A percentile compares a stretch with the other conserved stretches of the same genome.
Evolutionary conservation across 1,140 invertebrate species (phyloP).

Genomic region (Microplitis demolitor): DNA sequence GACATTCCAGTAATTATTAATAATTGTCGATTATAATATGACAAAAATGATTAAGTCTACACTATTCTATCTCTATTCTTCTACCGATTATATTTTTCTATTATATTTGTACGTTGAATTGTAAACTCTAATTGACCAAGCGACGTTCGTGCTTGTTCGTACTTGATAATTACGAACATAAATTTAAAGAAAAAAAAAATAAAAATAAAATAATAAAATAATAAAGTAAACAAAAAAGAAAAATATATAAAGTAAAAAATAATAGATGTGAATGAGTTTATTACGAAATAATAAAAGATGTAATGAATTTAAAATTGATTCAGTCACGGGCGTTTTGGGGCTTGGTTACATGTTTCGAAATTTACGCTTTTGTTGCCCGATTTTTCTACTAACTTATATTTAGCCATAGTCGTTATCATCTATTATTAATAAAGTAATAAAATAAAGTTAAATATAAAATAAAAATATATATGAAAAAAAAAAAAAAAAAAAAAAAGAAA

Average conservation of each 20-base stretch:
- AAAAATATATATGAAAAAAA: background rate
- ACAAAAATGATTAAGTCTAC: constrained; percentile 53
- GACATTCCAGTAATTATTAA: constrained; percentile 38
- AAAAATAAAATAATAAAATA: constrained; percentile 8
- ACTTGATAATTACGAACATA: constrained; percentile 20
- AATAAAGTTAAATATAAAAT: background rate
- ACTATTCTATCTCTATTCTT: constrained; percentile 63
- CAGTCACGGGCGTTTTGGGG: constrained; percentile 27
- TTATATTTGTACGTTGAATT: constrained; percentile 63
- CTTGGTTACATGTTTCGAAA: constrained; percentile 35
- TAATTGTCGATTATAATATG: constrained; percentile 31
- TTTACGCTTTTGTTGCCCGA: constrained; percentile 40
- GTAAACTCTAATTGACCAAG: constrained; percentile 56
- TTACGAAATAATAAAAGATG: constrained; percentile 27
- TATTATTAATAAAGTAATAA: background rate
- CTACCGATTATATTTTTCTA: constrained; percentile 64
- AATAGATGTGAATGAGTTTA: constrained; percentile 28
- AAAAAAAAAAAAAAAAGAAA: background rate
- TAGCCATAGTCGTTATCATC: constrained; percentile 1
- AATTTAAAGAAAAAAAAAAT: constrained; percentile 11
- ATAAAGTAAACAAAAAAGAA: constrained; percentile 17
- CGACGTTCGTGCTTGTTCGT: constrained; percentile 45
- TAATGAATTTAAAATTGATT: constrained; percentile 15
- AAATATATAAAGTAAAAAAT: constrained; percentile 23
- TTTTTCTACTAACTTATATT: constrained; percentile 23